phyloP scores from a whole-genome alignment of 2,888 invertebrate species.

The Yponomeuta sedellus region DNA sequence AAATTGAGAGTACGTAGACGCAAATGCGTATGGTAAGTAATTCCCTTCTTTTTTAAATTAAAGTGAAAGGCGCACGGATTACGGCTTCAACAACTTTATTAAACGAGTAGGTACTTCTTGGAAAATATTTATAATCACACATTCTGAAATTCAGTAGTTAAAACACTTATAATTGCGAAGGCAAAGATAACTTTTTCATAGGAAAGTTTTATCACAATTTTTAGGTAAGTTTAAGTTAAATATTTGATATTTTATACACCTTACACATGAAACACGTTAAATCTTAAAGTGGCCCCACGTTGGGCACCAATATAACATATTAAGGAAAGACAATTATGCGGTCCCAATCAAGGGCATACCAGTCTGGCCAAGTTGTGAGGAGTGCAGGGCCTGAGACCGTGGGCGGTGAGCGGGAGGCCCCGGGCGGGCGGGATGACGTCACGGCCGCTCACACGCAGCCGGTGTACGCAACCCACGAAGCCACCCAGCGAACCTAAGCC shows the following conservation, averaged over 20 bases:
- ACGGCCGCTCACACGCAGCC: conserved; percentile 79
- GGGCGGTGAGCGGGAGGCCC: conserved; percentile 54
- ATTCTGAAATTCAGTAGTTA: neutral
- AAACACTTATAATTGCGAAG: neutral
- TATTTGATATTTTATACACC: neutral
- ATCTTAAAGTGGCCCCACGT: neutral
- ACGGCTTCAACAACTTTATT: conserved; percentile 7
- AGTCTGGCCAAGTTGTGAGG: conserved; percentile 60
- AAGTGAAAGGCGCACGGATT: conserved; percentile 8
- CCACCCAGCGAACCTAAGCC: conserved; percentile 85
- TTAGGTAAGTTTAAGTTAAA: neutral
- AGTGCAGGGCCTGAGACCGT: conserved; percentile 58
- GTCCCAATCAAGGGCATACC: conserved; percentile 45
- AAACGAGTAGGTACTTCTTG: conserved; percentile 7
- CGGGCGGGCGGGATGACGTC: conserved; percentile 77
- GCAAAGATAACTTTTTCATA: neutral
- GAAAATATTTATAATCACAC: conserved; percentile 1
- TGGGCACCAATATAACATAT: neutral
- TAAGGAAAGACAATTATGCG: neutral
- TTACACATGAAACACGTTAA: neutral
- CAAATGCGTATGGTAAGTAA: conserved; percentile 12
- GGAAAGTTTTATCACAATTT: conserved; percentile 7
- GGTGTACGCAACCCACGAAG: conserved; percentile 89
- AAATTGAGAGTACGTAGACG: conserved; percentile 12
- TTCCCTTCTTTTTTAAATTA: neutral